A percentile compares a stretch with the other conserved stretches of the same genome.
Evolutionary conservation across 1,140 invertebrate species (phyloP).

Genomic region (Fopius arisanus): DNA sequence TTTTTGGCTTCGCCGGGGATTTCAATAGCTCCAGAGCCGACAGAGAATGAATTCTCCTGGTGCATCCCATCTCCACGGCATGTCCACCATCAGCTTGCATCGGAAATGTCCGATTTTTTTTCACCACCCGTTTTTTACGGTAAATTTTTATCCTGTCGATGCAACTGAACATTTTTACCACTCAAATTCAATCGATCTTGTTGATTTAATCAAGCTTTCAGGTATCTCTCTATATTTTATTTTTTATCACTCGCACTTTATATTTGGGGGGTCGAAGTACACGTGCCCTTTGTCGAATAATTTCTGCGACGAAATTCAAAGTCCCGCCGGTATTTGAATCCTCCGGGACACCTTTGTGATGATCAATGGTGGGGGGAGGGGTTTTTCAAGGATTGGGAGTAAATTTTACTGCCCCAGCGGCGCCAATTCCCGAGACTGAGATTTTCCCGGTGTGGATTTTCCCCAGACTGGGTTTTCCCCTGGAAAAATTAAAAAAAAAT

Average conservation of each 20-base stretch:
- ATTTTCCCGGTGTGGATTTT: not conserved
- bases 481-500: no score
- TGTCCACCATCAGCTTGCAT: not conserved
- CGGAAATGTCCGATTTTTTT: not conserved
- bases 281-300: not conserved
- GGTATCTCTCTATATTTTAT: not conserved
- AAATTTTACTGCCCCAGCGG: not conserved
- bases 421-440: not conserved
- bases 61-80: not conserved
- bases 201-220: not conserved
- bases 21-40: not conserved
- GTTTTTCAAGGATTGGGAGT: not conserved
- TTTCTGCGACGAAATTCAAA: not conserved
- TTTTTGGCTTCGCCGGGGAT: not conserved
- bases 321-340: not conserved
- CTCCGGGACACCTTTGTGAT: not conserved
- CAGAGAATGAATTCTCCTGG: not conserved
- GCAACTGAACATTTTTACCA: slow-evolving; percentile 17
- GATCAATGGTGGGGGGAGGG: not conserved
- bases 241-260: not conserved
- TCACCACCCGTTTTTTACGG: not conserved
- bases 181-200: not conserved
- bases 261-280: not conserved
- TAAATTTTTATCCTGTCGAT: slow-evolving; percentile 8
- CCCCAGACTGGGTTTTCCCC: not conserved